Evolutionary conservation across 2,888 invertebrate species (phyloP), one percentile per base, ranked within the genome.

Genomic region (Eremobia ochroleuca): DNA sequence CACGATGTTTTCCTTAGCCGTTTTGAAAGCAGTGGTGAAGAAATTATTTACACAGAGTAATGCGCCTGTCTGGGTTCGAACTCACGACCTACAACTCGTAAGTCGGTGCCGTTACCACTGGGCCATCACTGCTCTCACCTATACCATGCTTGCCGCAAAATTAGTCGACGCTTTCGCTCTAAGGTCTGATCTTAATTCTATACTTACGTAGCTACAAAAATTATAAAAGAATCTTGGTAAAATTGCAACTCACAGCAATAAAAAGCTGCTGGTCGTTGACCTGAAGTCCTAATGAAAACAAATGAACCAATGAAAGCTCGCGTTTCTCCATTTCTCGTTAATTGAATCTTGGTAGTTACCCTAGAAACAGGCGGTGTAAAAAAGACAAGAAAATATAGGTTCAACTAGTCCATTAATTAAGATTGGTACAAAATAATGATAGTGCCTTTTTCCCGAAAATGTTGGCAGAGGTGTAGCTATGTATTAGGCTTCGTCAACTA

Each of bases 201-300:
- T n/a, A 40, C 43, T 13, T 13, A 31, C 21, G 18, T 21, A 37
- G 9, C 8, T 15, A 37, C 25, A 25, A 18, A 25, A 6, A 37
- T 25, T 15, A 25, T 15, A 8, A 37, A 37, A n/a, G 15, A 62
- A n/a, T 37, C 15, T 64, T 37, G 37, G n/a, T n/a, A 18, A n/a
- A 43, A 28, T 65, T 21, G 28, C 28, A 43, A 43, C 25, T 25
- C 25, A 25, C 4, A 46, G 2, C 31, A 31, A n/a, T 21, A 49
- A 76, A 76, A 58, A 37, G 28, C 6, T 25, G 13, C 31, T n/a
- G 58, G 37, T 66, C 76, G 8, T 76, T 67, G 68, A 61, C 40
- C 59, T 76, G 11, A 49, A 21, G 18, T 40, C 13, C 31, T 77
- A 77, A 68, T 61, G 77, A 25, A 68, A 68, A 76, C 59, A 76